Evolutionary conservation across 1,140 invertebrate species (phyloP).

Genomic region (Hormaphis cornu): DNA sequence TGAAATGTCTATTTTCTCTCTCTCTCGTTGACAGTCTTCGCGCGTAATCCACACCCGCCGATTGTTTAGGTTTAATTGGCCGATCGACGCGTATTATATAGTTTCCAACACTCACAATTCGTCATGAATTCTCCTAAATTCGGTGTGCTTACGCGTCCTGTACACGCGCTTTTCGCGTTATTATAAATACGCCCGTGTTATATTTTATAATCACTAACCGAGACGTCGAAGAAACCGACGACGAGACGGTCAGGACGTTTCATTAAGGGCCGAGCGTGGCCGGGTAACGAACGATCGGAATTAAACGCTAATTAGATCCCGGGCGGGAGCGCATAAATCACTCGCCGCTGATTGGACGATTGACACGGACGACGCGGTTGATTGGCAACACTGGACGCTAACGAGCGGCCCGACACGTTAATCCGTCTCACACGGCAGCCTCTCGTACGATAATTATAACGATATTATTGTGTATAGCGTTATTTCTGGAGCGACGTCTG

Average conservation of each 20-base stretch:
- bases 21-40: neutral
- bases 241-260: neutral
- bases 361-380: conserved; percentile 14
- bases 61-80: conserved; percentile 15
- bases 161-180: neutral
- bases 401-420: conserved; percentile 17
- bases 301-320: conserved; percentile 32
- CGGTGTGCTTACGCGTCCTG: neutral
- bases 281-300: neutral
- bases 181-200: no score
- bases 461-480: no score
- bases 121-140: conserved; percentile 5
- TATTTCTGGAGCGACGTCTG: no score
- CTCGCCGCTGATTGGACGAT: conserved; percentile 26
- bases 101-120: neutral
- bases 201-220: no score
- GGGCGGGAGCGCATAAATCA: conserved; percentile 25
- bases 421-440: neutral
- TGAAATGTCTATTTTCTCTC: neutral
- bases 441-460: no score
- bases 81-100: no score
- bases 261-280: conserved; percentile 15
- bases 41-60: conserved; percentile 13
- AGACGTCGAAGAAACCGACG: neutral
- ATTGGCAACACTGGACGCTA: conserved; percentile 18